Evolutionary conservation across 2,888 invertebrate species (phyloP), one percentile per base, ranked within the genome.

Genomic region (Tolmerus cingulatus): DNA sequence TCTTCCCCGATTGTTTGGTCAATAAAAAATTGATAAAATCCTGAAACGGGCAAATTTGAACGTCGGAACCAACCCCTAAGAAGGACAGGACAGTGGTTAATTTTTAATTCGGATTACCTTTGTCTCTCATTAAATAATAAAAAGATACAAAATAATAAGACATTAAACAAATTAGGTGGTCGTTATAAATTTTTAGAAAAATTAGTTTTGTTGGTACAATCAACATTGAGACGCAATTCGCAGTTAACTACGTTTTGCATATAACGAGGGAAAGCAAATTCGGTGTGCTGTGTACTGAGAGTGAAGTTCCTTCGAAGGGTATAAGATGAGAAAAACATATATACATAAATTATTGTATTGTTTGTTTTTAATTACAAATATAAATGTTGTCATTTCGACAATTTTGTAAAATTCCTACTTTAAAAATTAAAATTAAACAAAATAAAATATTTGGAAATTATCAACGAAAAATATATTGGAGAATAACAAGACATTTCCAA

Each of bases 1-100:
- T 87, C 27, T 79, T 81, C 86, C 51, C 19, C 81, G 76, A 43
- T 88, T 88, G 88, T 88, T 88, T 88, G 88, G 88, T 88, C 88
- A 88, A 88, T 88, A 88, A 87, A 88, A n/a, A 87, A 79, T 51
- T 55, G 77, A 74, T 19, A 76, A 84, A 30, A 76, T 74, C 51
- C 27, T 5, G 30, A 66, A 66, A 66, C 74, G 82, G n/a, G 46
- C 57, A 37, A 76, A 82, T 57, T 14, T 19, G 57, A 81, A 81
- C 23, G 27, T 23, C 23, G 14, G 12, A 51, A 37, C 19, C 51
- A 51, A 81, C 81, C 76, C 76, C 76, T n/a, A 37, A 76, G 34
- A 76, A n/a, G 34, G 34, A 19, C 76, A n/a, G 34, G 34, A 19
- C 76, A 37, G 34, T 34, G 76, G 7, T 76, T 37, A 40, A 40